These are phyloP conservation scores for Boleophthalmus pectinirostris DNA, from an alignment of 2,113 vertebrate genomes.

Conservation along the genomic window DNA sequence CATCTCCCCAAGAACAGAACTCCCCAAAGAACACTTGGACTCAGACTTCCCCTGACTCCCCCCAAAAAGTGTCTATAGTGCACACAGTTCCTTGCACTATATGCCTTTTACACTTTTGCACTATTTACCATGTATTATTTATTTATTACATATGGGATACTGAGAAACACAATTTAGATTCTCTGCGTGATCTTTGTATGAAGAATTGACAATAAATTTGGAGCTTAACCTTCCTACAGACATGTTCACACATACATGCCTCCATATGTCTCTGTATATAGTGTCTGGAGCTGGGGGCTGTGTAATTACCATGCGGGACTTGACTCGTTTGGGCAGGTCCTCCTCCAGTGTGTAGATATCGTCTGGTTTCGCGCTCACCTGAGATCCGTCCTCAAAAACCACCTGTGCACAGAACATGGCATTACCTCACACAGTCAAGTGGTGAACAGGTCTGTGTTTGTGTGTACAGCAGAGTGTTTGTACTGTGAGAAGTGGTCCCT, in stretches of 20 bases:
- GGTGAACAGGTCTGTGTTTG: neutral
- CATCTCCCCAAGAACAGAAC: no score
- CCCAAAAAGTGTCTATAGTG: no score
- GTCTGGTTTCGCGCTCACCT: conserved; percentile 89
- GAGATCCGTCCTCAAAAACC: conserved; percentile 96
- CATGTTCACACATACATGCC: neutral
- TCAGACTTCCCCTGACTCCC: no score
- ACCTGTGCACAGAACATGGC: conserved; percentile 73
- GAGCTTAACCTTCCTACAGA: no score
- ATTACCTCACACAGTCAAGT: neutral
- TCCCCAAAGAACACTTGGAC: no score
- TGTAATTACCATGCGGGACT: conserved; percentile 85
- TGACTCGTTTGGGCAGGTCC: conserved; percentile 94
- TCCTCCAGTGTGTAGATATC: conserved; percentile 94
- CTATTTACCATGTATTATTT: no score
- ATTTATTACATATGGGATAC: no score
- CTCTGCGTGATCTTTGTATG: no score
- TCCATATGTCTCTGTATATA: neutral
- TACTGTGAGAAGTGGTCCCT: neutral
- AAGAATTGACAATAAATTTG: no score
- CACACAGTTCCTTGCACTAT: no score
- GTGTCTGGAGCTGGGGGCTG: neutral
- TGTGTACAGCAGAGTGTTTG: neutral
- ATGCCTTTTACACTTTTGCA: no score
- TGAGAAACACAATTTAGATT: no score